phyloP scores from a whole-genome alignment of 2,113 vertebrate species.

The Ascaphus truei region DNA sequence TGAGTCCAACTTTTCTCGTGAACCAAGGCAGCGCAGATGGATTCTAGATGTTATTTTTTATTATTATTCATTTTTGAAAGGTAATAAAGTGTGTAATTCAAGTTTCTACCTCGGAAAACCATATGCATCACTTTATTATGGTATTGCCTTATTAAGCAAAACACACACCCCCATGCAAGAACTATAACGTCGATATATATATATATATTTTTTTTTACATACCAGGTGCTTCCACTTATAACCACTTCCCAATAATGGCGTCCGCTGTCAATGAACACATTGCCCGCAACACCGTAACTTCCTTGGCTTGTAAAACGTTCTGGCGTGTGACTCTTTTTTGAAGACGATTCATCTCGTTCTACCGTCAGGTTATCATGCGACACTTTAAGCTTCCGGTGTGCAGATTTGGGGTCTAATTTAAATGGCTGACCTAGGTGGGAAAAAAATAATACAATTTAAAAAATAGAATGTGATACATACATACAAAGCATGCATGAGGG shows the following conservation, averaged over 20 bases:
- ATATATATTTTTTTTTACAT: no score
- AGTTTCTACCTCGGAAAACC: no score
- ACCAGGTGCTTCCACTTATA: slow-evolving; percentile 96
- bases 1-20: no score
- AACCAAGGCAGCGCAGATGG: no score
- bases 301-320: slow-evolving; percentile 92
- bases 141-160: neutral
- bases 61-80: no score
- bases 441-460: neutral
- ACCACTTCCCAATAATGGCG: slow-evolving; percentile 97
- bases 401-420: slow-evolving; percentile 93
- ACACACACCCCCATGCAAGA: neutral
- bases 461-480: neutral
- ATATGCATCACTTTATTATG: neutral
- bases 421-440: slow-evolving; percentile 85
- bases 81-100: no score
- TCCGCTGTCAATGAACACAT: slow-evolving; percentile 95
- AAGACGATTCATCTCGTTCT: slow-evolving; percentile 90
- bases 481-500: neutral
- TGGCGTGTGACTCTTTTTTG: slow-evolving; percentile 92
- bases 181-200: neutral
- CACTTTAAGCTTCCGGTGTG: slow-evolving; percentile 90
- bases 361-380: slow-evolving; percentile 95
- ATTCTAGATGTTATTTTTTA: no score
- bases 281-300: slow-evolving; percentile 90